These are phyloP conservation scores for Pseudotriccus pelzelni DNA, from an alignment of 2,797 vertebrate genomes.

Conservation along the genomic window DNA sequence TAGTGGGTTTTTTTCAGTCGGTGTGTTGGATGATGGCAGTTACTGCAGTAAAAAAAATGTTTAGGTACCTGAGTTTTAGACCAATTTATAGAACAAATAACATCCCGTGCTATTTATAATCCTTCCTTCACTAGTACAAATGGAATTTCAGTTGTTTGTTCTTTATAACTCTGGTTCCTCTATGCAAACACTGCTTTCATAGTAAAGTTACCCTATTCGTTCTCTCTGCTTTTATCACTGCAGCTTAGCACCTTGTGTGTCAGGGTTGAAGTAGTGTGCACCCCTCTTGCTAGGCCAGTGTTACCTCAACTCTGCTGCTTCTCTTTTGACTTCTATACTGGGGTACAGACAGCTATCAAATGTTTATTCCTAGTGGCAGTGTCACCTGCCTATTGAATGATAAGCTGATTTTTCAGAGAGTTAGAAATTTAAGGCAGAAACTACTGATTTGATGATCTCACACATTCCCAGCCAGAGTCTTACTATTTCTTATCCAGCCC, in stretches of 20 bases:
- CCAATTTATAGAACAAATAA: background rate
- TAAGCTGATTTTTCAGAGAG: background rate
- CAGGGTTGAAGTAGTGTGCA: background rate
- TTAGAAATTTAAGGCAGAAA: background rate
- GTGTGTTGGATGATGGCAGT: background rate
- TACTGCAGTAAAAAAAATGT: background rate
- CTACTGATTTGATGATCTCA: background rate
- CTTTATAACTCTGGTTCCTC: background rate
- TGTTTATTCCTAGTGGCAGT: background rate
- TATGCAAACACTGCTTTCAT: background rate
- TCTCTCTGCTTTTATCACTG: background rate
- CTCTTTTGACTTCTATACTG: background rate
- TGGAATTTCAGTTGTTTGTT: background rate
- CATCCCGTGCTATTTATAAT: background rate
- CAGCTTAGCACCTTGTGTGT: background rate
- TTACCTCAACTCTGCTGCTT: background rate
- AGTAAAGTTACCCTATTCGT: background rate
- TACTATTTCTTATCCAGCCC: background rate
- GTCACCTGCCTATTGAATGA: background rate
- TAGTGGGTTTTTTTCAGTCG: background rate
- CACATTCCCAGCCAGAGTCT: background rate
- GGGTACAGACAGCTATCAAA: background rate
- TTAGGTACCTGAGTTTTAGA: background rate
- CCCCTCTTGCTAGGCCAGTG: background rate
- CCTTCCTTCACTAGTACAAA: background rate